Percentiles rank a stretch among this genome's conserved stretches.
phyloP scores from a whole-genome alignment of 2,797 vertebrate species.

The Chlorospingus semifuscus region DNA sequence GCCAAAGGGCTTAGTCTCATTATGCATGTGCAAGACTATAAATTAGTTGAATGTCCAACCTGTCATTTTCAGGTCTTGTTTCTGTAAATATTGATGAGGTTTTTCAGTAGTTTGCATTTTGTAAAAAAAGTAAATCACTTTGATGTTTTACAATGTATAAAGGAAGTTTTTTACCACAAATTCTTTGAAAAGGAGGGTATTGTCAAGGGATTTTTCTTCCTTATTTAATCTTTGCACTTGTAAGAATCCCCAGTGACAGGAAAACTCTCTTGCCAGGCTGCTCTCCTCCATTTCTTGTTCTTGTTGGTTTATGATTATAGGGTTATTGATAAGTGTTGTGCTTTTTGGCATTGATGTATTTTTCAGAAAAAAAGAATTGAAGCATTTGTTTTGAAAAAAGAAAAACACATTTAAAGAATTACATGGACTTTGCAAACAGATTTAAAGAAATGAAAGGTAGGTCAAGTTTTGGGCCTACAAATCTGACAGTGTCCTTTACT shows the following conservation, averaged over 20 bases:
- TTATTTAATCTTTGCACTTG: not conserved
- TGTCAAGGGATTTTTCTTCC: not conserved
- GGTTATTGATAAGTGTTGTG: conserved; percentile 62
- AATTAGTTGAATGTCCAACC: not conserved
- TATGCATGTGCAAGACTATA: not conserved
- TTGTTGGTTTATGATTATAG: conserved; percentile 1
- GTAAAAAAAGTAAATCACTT: not conserved
- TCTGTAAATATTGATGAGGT: not conserved
- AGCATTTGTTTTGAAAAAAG: conserved; percentile 63
- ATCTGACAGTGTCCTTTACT: not conserved
- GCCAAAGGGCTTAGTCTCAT: not conserved
- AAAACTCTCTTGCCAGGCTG: not conserved
- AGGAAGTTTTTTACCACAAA: not conserved
- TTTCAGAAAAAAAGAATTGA: conserved; percentile 69
- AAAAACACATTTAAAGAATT: conserved; percentile 60
- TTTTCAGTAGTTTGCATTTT: not conserved
- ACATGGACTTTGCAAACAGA: conserved; percentile 65
- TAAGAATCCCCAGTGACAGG: not conserved
- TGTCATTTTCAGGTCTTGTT: not conserved
- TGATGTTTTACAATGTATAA: not conserved
- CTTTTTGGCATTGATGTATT: conserved; percentile 59
- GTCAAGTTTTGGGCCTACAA: conserved; percentile 49
- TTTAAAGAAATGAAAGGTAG: conserved; percentile 68
- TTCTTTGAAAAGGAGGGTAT: not conserved
- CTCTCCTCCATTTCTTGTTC: not conserved